Evolutionary conservation across 1,140 invertebrate genomes (phyloP).

Genomic region (Berghia stephanieae): DNA sequence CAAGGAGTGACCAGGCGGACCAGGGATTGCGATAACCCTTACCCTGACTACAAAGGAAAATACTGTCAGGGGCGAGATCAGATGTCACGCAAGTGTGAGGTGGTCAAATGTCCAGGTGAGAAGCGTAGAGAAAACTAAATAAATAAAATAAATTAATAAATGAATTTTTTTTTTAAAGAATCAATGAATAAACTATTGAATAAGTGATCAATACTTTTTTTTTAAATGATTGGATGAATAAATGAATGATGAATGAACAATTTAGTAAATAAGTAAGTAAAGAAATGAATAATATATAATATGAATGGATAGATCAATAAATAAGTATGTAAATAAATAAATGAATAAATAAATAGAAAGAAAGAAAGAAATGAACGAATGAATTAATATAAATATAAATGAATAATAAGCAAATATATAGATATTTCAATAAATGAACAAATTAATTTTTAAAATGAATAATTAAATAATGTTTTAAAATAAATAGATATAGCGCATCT

Average conservation of each 20-base stretch:
- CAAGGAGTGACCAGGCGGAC: constrained; percentile 59
- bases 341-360: no score
- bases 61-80: constrained; percentile 73
- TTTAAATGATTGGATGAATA: no score
- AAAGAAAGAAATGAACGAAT: no score
- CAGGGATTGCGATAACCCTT: constrained; percentile 75
- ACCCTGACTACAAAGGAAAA: constrained; percentile 71
- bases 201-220: neutral
- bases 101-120: constrained; percentile 48
- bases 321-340: no score
- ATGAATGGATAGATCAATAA: no score
- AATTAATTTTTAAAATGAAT: neutral
- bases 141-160: neutral
- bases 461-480: neutral
- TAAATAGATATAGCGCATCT: neutral
- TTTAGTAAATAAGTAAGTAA: no score
- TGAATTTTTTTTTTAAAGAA: neutral
- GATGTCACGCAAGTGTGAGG: constrained; percentile 43
- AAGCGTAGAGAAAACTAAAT: neutral
- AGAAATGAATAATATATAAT: no score
- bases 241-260: no score
- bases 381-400: no score
- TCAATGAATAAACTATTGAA: neutral
- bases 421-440: neutral
- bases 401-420: neutral